Evolutionary conservation across 2,797 vertebrate genomes (phyloP), one percentile per base, ranked within the genome.

Genomic region (Sebastes steindachneri): DNA sequence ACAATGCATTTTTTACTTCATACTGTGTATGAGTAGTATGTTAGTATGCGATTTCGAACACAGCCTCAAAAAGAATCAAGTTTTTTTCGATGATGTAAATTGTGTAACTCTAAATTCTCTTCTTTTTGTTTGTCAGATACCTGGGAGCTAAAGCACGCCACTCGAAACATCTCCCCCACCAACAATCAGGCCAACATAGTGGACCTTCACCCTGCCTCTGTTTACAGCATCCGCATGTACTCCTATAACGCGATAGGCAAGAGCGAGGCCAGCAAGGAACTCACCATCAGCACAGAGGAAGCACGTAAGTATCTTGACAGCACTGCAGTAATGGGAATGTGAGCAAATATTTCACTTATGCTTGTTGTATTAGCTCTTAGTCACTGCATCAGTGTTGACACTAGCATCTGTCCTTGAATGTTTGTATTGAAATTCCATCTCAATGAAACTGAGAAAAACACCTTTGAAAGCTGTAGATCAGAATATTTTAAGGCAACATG

Each of bases 141-240:
- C 58, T 99, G 98, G 98, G 98, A 99, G 88, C 96, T 98, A 25
- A 99, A 99, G 82, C 98, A 99, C 72, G 97, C 97, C 1, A 99
- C 98, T 0, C 97, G 98, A 62, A 99, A 99, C 93, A 99, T 99
- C 92, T 99, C 98, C 41, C 98, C 98, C 0, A 98, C 97, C 90
- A 99, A 99, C 93, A 99, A 99, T 93, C 98, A 99, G 92, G 98
- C 98, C 1, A 99, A 99, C 94, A 99, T 99, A 0, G 98, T 99
- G 84, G 98, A 99, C 92, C 95, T 99, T 45, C 98, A 99, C 91
- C 98, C 98, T 0, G 98, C 98, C 1, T 98, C 97, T 0, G 97
- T 99, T 29, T 99, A 99, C 95, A 99, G 98, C 93, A 99, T 99
- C 85, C 98, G 98, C 90, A 99, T 99, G 98, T 99, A 97, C 88